Base-by-base conservation (phyloP, 2,797 vertebrate genomes). In the Gorsachius magnificus region DNA sequence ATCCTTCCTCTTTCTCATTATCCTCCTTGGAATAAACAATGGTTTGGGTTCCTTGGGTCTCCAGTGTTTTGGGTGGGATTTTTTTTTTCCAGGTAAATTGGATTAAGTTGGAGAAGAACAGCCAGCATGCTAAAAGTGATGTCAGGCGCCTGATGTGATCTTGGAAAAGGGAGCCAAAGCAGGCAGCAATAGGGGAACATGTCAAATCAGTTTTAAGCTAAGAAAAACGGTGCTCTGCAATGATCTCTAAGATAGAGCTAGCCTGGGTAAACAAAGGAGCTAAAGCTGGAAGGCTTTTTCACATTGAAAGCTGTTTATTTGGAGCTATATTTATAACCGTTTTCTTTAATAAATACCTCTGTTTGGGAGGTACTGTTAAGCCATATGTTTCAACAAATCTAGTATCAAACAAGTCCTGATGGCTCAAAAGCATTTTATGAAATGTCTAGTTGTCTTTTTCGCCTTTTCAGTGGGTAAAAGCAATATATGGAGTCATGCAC, bases 311-410 rank as follows among this genome's bases (percentile, higher is more conserved):
- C 31, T 95, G 45, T 89, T 94, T 91, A 48, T 93, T 92, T 91
- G 46, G 22, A 58, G 53, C 48, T 83, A 36, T 94, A 69, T 89
- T 91, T 93, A 36, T 90, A 74, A 80, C 18, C 11, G 6, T 69
- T 93, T 95, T 89, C 87, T 89, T 88, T 89, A 84, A 79, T 87
- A 88, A 92, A 86, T 89, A 69, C n/a, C 14, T 85, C 82, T 95
- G 68, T 87, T 95, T 87, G 85, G 84, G 56, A 85, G 82, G 71
- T 89, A 46, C 68, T 93, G 68, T 53, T 77, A 56, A 70, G 76
- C 89, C 76, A 56, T 93, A 60, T 89, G 71, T 80, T 94, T 83
- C 82, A 79, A 83, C 35, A 93, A 60, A 86, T 64, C 50, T 66
- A 14, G 2, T 56, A 26, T 74, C 60, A 66, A 82, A 24, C 43